Evolutionary conservation across 2,888 invertebrate genomes (phyloP), one percentile per base, ranked within the genome.

Genomic region (Lasioglossum calceatum): DNA sequence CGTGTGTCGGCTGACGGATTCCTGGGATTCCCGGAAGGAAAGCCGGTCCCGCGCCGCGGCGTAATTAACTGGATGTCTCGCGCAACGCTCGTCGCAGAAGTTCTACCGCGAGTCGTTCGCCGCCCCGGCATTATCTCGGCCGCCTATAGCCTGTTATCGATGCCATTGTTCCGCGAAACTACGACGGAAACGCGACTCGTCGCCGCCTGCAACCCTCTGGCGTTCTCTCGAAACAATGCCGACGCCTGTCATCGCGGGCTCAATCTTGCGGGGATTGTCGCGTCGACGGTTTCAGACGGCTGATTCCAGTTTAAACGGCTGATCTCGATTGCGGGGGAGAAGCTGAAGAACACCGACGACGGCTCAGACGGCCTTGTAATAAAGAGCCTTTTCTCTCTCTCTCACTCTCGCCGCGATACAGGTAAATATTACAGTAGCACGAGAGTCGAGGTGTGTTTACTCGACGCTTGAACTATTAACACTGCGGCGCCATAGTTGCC

Each of bases 1-100:
- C 16, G 32, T 32, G 64, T 88, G 91, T 92, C 91, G 89, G 91
- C 90, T 91, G 92, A 93, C 92, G 88, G 74, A 93, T 92, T 92
- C 88, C 82, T 88, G 36, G 76, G 27, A 44, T 85, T 82, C 70
- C 67, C 42, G 71, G 77, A 84, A 67, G 75, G 81, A 86, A 86
- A 87, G 83, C 86, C 87, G 64, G 70, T 75, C 77, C 12, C 77
- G 64, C 70, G 64, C 70, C 75, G 44, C 75, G 39, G 44, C 71
- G 54, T 87, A 81, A 81, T 83, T 77, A 87, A 88, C 87, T 32
- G 79, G 67, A 77, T 84, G 85, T 85, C 80, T 79, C 77, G 73
- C n/a, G 70, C 84, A 84, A 50, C 54, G 19, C 44, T 16, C 54
- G 50, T 36, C n/a, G 10, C 44, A 39, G 54, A 75, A 85, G 54